Conservation (phyloP, 2,888 invertebrate genomes). For the Odontothrips loti region DNA sequence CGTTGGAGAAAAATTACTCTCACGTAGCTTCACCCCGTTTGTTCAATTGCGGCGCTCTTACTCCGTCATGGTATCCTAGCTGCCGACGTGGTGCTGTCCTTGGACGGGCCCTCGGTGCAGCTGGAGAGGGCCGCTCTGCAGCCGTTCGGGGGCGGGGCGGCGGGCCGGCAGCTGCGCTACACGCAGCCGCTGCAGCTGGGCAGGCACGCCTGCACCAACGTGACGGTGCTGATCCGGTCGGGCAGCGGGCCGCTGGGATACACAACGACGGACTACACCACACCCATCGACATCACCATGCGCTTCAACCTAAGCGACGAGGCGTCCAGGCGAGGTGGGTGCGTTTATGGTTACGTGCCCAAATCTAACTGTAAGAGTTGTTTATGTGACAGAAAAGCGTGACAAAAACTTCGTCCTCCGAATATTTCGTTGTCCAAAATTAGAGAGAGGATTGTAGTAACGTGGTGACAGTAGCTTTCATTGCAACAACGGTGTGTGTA, state of each 20-base stretch:
- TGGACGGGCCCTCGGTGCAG: background rate
- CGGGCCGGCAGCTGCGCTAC: constrained; percentile 20
- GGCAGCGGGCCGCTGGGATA: background rate
- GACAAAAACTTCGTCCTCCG: too few species aligned
- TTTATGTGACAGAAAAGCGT: too few species aligned
- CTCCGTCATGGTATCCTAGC: too few species aligned
- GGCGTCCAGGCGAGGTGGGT: background rate
- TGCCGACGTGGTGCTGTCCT: background rate
- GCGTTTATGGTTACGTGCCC: constrained; percentile 36
- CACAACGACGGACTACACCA: constrained; percentile 34
- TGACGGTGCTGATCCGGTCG: constrained; percentile 29
- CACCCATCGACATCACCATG: constrained; percentile 36
- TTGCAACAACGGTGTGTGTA: too few species aligned
- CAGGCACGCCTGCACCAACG: background rate
- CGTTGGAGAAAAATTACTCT: too few species aligned
- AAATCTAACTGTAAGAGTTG: too few species aligned
- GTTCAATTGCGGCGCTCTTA: too few species aligned
- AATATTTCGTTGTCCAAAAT: too few species aligned
- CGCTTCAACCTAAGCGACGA: constrained; percentile 32
- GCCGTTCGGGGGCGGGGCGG: constrained; percentile 3
- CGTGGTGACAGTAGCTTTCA: too few species aligned
- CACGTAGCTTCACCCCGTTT: too few species aligned
- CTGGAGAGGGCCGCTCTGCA: constrained; percentile 30
- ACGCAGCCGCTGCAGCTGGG: background rate
- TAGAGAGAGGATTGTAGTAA: too few species aligned